Evolutionary conservation across 2,113 vertebrate species (phyloP).

Genomic region (Bettongia penicillata): DNA sequence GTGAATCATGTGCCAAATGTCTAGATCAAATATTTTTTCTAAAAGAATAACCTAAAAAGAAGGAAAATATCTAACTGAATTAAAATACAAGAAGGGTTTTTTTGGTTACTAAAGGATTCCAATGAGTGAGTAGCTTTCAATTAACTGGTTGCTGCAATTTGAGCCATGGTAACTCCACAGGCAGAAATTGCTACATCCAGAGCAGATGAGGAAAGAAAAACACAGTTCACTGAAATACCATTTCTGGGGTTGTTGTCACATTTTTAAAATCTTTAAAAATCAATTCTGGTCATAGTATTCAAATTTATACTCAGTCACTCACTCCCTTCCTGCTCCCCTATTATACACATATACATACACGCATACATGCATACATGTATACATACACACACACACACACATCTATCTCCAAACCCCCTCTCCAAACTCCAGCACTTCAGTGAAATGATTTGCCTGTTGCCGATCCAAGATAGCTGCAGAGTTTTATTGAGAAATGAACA

Average conservation of each 20-base stretch:
- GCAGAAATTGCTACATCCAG: constrained; percentile 25
- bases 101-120: constrained; percentile 9
- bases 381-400: too few relatives aligned
- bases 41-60: background rate
- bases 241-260: constrained; percentile 40
- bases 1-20: background rate
- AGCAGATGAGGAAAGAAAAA: constrained; percentile 54
- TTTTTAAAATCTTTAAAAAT: constrained; percentile 42
- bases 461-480: background rate
- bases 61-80: constrained; percentile 11
- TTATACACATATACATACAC: background rate
- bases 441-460: constrained; percentile 21
- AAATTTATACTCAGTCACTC: background rate
- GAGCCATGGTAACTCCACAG: constrained; percentile 1
- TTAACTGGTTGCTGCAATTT: constrained; percentile 41
- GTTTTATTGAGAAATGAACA: background rate
- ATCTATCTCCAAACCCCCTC: background rate
- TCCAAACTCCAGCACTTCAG: background rate
- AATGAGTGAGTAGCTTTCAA: constrained; percentile 42
- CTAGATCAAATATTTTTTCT: background rate
- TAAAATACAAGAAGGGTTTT: background rate
- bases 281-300: background rate
- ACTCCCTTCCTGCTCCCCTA: background rate
- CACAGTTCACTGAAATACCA: constrained; percentile 36
- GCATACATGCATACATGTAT: background rate